Evolutionary conservation across 2,888 invertebrate species (phyloP).

Genomic region (Oasisia sp.): DNA sequence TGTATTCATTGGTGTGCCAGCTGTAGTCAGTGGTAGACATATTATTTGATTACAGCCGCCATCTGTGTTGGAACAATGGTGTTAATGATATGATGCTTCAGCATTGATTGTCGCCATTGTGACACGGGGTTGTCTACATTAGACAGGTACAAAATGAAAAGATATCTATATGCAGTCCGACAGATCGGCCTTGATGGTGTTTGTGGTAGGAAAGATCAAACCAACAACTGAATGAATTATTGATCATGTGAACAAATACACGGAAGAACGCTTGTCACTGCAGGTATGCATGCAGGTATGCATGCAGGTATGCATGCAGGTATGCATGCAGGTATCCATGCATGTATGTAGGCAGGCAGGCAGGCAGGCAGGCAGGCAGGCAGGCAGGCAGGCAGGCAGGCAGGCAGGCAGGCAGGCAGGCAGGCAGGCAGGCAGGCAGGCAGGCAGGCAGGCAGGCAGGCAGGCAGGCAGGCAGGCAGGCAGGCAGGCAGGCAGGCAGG

Average conservation of each 20-base stretch:
- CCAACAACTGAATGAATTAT: no score
- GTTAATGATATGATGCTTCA: not conserved
- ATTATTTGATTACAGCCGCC: not conserved
- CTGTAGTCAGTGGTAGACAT: not conserved
- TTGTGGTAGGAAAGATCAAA: no score
- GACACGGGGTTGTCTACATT: not conserved
- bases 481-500: not conserved
- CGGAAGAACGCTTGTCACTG: no score
- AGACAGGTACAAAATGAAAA: not conserved
- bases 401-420: not conserved
- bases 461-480: not conserved
- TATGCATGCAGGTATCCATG: not conserved
- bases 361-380: no score
- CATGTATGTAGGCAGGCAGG: not conserved
- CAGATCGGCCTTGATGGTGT: no score
- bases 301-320: no score
- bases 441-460: no score
- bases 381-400: not conserved
- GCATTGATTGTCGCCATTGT: not conserved
- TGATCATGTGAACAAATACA: no score
- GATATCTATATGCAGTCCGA: not conserved
- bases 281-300: no score
- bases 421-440: no score
- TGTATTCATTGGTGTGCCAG: not conserved
- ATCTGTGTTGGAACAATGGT: not conserved